Evolutionary conservation across 2,113 vertebrate species (phyloP).

Genomic region (Ellobius talpinus): DNA sequence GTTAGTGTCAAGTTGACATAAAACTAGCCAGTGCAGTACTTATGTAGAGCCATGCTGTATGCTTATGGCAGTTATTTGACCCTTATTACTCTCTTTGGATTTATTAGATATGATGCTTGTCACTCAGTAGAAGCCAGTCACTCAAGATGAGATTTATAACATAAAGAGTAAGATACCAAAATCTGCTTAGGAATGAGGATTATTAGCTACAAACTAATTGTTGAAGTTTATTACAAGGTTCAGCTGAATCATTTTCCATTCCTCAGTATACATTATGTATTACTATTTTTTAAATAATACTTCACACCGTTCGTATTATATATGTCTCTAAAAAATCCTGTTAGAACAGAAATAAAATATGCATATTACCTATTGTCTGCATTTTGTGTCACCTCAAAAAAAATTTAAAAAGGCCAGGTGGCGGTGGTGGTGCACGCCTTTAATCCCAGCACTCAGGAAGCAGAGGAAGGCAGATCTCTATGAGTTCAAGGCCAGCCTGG

Average conservation of each 20-base stretch:
- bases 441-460: no score
- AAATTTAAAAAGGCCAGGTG: background rate
- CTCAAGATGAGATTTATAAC: slow-evolving; percentile 15
- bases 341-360: slow-evolving; percentile 29
- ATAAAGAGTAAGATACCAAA: background rate
- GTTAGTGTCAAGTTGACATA: background rate
- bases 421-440: no score
- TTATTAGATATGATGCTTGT: slow-evolving; percentile 52
- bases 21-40: background rate
- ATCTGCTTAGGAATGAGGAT: background rate
- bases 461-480: no score
- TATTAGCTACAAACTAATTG: slow-evolving; percentile 12
- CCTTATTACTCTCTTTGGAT: slow-evolving; percentile 25
- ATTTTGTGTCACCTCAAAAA: slow-evolving; percentile 53
- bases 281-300: background rate
- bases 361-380: slow-evolving; percentile 6
- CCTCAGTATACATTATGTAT: background rate
- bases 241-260: background rate
- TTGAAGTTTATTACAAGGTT: background rate
- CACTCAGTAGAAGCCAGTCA: background rate
- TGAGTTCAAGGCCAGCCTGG: no score
- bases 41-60: background rate
- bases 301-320: background rate
- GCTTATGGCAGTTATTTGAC: slow-evolving; percentile 30
- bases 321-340: slow-evolving; percentile 13